phyloP scores from a whole-genome alignment of 2,797 vertebrate species.

The Pogoniulus pusillus region DNA sequence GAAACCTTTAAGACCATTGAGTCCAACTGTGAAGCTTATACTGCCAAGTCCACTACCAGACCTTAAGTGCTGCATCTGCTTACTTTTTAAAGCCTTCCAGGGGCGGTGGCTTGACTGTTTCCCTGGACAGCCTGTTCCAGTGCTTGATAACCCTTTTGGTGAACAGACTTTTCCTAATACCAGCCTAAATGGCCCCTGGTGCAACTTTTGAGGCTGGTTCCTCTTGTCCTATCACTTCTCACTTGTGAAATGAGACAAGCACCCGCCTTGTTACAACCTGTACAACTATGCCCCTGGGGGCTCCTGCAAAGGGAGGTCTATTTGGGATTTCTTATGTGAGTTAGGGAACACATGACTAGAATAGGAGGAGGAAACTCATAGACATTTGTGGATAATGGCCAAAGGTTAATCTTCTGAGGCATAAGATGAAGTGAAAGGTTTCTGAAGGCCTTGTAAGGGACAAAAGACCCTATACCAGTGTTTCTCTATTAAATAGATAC shows the following conservation, averaged over 20 bases:
- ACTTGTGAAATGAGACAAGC: background rate
- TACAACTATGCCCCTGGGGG: background rate
- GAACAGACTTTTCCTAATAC: background rate
- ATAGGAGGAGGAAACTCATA: background rate
- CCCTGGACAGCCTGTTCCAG: background rate
- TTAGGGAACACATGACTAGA: background rate
- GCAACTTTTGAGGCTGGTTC: background rate
- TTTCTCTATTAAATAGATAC: background rate
- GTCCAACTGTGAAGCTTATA: background rate
- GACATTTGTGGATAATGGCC: background rate
- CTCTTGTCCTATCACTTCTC: background rate
- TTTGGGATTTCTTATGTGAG: background rate
- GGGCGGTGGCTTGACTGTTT: background rate
- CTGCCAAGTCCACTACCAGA: background rate
- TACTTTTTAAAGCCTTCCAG: background rate
- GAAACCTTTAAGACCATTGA: background rate
- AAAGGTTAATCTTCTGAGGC: background rate
- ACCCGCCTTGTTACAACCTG: rapidly evolving
- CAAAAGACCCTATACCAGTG: background rate
- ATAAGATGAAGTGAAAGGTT: background rate
- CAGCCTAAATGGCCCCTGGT: background rate
- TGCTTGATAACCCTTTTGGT: background rate
- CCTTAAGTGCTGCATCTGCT: background rate
- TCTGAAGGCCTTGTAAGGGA: background rate
- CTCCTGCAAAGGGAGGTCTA: background rate